These are phyloP conservation scores for Meloidogyne exigua DNA, from an alignment of 1,140 invertebrate species.

Conservation along the genomic window DNA sequence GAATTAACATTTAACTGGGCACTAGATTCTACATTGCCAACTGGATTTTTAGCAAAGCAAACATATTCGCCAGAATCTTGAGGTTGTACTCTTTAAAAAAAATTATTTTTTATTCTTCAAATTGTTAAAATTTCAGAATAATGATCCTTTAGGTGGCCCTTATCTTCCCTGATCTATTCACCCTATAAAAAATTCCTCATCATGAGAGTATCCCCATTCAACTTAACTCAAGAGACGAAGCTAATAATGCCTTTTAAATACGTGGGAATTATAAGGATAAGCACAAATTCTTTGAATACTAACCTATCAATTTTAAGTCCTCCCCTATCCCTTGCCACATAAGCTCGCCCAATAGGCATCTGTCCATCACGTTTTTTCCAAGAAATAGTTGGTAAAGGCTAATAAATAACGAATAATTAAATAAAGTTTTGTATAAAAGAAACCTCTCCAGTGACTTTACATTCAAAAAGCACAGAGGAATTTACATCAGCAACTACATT, in stretches of 20 bases:
- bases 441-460: constrained; percentile 42
- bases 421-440: not conserved
- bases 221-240: no score
- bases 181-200: no score
- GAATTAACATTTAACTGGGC: constrained; percentile 44
- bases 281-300: not conserved
- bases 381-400: constrained; percentile 45
- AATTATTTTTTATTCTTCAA: not conserved
- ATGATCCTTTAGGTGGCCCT: no score
- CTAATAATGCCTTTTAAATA: no score
- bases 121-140: no score
- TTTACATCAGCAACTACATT: constrained; percentile 45
- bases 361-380: constrained; percentile 51
- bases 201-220: no score
- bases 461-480: constrained; percentile 47
- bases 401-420: not conserved
- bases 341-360: constrained; percentile 48
- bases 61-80: constrained; percentile 46
- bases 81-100: constrained; percentile 40
- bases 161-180: no score
- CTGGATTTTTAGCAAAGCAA: constrained; percentile 45
- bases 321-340: constrained; percentile 48
- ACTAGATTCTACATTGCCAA: constrained; percentile 42
- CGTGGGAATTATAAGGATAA: no score
- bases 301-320: constrained; percentile 45